Conservation (phyloP, 2,888 invertebrate genomes). For the Tetheella fluctuosa region DNA sequence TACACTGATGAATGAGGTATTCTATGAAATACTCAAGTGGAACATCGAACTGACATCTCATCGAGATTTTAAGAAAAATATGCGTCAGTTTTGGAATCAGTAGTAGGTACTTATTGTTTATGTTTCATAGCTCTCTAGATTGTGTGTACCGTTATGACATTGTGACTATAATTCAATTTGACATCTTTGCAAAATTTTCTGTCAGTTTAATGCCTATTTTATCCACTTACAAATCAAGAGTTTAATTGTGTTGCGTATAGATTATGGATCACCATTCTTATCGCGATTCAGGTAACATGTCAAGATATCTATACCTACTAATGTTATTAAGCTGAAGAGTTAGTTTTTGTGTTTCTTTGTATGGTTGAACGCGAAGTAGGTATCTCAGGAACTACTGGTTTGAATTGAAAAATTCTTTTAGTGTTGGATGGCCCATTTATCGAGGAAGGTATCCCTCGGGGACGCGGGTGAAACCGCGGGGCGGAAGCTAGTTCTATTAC, state of each 20-base stretch:
- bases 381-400: too few relatives aligned
- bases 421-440: too few relatives aligned
- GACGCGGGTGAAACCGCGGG: too few relatives aligned
- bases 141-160: too few relatives aligned
- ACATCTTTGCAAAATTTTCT: not conserved
- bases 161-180: not conserved
- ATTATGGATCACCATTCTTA: not conserved
- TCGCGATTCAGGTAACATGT: not conserved
- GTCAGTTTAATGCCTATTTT: not conserved
- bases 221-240: not conserved
- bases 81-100: too few relatives aligned
- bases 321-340: too few relatives aligned
- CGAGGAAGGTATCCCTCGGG: too few relatives aligned
- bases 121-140: not conserved
- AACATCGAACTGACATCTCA: not conserved
- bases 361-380: too few relatives aligned
- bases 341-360: too few relatives aligned
- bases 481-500: too few relatives aligned
- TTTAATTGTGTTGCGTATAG: not conserved
- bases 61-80: too few relatives aligned
- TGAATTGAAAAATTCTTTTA: too few relatives aligned
- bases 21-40: not conserved
- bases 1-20: not conserved
- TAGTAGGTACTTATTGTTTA: slow-evolving; percentile 10
- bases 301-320: not conserved